A percentile compares a stretch with the other conserved stretches of the same genome.
Evolutionary conservation across 2,113 vertebrate genomes (phyloP).

Genomic region (Chunga burmeisteri): DNA sequence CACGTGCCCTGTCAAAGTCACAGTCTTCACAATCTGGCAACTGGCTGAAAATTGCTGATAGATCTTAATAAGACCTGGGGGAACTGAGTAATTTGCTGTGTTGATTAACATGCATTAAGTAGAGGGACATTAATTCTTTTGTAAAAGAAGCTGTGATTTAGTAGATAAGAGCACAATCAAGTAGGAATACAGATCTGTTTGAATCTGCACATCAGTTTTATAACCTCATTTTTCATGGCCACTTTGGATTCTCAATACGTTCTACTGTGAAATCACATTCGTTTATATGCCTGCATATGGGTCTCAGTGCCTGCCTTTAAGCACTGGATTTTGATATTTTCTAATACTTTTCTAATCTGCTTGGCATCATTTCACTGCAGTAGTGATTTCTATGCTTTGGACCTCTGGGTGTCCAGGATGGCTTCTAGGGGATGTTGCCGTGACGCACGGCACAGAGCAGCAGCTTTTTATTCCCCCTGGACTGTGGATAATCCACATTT

Average conservation of each 20-base stretch:
- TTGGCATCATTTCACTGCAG: background rate
- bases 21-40: background rate
- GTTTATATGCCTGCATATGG: background rate
- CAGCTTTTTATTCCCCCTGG: background rate
- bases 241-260: background rate
- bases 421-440: background rate
- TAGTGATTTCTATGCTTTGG: background rate
- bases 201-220: background rate
- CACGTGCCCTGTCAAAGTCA: background rate
- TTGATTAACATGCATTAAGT: slow-evolving; percentile 30
- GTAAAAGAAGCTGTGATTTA: slow-evolving; percentile 1
- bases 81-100: slow-evolving; percentile 25
- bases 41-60: slow-evolving; percentile 46
- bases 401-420: background rate
- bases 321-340: background rate
- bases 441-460: background rate
- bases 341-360: background rate
- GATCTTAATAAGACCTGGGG: slow-evolving; percentile 37
- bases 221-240: background rate
- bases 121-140: background rate
- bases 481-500: background rate
- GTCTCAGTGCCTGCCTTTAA: background rate
- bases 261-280: background rate
- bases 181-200: background rate
- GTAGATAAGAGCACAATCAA: background rate